Conservation (phyloP, 2,113 vertebrate species). For the Xyliphius kryptos region DNA sequence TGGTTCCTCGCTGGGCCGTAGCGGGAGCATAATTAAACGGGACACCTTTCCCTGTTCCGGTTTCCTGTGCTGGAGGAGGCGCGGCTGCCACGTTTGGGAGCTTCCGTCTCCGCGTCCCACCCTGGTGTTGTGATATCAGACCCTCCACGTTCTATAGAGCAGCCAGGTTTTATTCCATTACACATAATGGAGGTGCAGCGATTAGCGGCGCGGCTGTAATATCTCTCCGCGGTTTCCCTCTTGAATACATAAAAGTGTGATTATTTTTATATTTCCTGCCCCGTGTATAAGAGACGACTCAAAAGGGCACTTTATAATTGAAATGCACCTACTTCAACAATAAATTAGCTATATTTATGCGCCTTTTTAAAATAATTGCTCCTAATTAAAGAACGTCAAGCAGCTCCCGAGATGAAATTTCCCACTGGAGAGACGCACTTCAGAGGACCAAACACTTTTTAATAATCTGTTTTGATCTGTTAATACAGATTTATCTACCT, state of each 20-base stretch:
- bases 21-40: too few species aligned
- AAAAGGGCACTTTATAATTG: conserved; percentile 32
- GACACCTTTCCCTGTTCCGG: too few species aligned
- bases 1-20: too few species aligned
- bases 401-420: conserved; percentile 38
- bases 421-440: conserved; percentile 42
- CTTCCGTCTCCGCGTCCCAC: too few species aligned
- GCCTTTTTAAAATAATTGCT: conserved; percentile 45
- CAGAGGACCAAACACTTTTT: conserved; percentile 33
- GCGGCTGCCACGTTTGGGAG: too few species aligned
- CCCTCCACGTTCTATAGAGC: too few species aligned
- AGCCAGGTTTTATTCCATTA: neutral
- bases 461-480: conserved; percentile 46
- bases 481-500: conserved; percentile 38
- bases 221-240: neutral
- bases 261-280: conserved; percentile 12
- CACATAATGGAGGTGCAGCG: neutral
- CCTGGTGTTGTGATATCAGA: too few species aligned
- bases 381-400: conserved; percentile 47
- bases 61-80: too few species aligned
- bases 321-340: conserved; percentile 37
- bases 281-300: conserved; percentile 17
- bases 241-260: neutral
- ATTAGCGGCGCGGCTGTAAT: neutral
- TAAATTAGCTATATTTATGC: conserved; percentile 45